Percentiles rank a stretch among this genome's conserved stretches.
Evolutionary conservation across 2,113 vertebrate genomes (phyloP).

Genomic region (Salvelinus fontinalis): DNA sequence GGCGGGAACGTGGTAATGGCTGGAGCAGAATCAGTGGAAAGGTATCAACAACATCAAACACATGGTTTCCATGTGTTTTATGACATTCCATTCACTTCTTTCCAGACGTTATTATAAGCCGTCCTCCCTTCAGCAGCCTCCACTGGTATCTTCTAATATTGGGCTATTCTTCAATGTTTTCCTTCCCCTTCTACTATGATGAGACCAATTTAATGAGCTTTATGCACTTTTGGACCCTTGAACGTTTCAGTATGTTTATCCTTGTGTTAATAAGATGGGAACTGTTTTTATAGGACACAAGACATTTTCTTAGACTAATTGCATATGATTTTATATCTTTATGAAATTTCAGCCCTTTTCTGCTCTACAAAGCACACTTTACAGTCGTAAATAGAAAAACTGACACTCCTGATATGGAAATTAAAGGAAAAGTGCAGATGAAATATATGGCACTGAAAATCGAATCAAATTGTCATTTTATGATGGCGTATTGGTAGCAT

Average conservation of each 20-base stretch:
- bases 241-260: slow-evolving; percentile 20
- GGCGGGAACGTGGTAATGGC: too few relatives aligned
- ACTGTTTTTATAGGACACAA: slow-evolving; percentile 57
- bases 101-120: too few relatives aligned
- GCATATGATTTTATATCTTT: slow-evolving; percentile 52
- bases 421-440: slow-evolving; percentile 6
- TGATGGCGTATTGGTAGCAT: neutral
- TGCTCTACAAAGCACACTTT: neutral
- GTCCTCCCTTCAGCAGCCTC: too few relatives aligned
- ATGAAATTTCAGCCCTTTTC: slow-evolving; percentile 23
- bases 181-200: neutral
- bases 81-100: too few relatives aligned
- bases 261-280: slow-evolving; percentile 54
- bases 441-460: slow-evolving; percentile 28
- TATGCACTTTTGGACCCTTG: neutral
- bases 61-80: too few relatives aligned
- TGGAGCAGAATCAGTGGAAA: too few relatives aligned
- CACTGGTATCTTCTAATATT: neutral
- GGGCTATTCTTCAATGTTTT: neutral
- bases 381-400: slow-evolving; percentile 10
- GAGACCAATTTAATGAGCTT: too few relatives aligned
- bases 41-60: too few relatives aligned
- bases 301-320: slow-evolving; percentile 45
- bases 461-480: neutral
- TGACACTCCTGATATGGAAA: slow-evolving; percentile 18